Evolutionary conservation across 2,113 vertebrate species (phyloP), one percentile per base, ranked within the genome.

Genomic region (Equus quagga): DNA sequence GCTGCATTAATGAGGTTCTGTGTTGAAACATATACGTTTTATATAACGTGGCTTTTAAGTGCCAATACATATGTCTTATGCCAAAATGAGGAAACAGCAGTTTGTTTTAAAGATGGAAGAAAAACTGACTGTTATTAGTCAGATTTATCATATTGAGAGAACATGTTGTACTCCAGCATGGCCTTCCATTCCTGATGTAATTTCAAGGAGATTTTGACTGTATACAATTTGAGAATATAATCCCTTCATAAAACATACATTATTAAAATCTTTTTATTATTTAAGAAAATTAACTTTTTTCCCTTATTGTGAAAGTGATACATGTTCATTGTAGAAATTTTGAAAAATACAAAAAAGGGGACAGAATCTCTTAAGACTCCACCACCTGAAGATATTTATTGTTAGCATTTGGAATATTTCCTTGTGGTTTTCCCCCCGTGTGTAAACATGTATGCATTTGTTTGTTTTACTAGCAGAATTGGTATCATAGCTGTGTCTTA

Each of bases 191-290:
- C 72, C 17, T 70, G 19, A 24, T 76, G 2, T 62, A 62, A 51
- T 76, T 76, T 62, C 67, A 64, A 46, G 70, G 62, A 24, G 24
- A 54, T 54, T 92, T 64, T 79, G 7, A 76, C 62, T 9, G 0
- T 46, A 19, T 31, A 28, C 19, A 76, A 56, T 12, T 83, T 72
- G 31, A 90, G 10, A 58, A 67, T 94, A 17, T 64, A 65, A 65
- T 80, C 67, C 84, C 9, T 36, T 88, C 8, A 31, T 88, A 46
- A 75, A 24, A 31, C 36, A 24, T 41, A 41, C 73, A 54, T 85
- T 86, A 80, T 44, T 80, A 70, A 91, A 82, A 49, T 87, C 26
- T 72, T 58, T 89, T 44, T 91, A 19, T 83, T 87, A 88, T 67
- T 87, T 81, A 28, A 49, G 79, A 62, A 87, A 46, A 41, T 67